phyloP scores from a whole-genome alignment of 1,140 invertebrate species.

The Pectinophora gossypiella region DNA sequence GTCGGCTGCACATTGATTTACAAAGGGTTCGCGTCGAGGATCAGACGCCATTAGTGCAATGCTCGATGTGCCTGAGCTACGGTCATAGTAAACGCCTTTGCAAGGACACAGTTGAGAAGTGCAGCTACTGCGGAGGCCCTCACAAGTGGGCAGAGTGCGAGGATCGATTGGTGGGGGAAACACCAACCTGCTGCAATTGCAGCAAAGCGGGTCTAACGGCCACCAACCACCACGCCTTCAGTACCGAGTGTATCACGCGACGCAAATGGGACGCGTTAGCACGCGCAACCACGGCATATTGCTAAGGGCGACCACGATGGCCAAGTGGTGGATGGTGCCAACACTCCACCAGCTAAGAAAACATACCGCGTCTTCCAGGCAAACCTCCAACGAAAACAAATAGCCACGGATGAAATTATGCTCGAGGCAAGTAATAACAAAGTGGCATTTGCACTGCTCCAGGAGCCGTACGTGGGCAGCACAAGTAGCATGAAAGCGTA shows the following conservation, averaged over 20 bases:
- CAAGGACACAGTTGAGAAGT: too few species aligned
- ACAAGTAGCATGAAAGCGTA: background rate
- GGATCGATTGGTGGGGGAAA: too few species aligned
- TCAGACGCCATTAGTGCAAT: too few species aligned
- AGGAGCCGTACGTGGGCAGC: too few species aligned
- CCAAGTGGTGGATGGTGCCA: background rate
- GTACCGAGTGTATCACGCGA: conserved; percentile 2
- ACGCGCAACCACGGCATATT: conserved; percentile 1
- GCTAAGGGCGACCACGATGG: conserved; percentile 7
- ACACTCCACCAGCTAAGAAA: background rate
- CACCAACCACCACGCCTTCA: conserved; percentile 1
- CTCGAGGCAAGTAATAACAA: background rate
- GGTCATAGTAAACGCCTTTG: too few species aligned
- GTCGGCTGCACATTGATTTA: too few species aligned
- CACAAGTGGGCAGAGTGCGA: too few species aligned
- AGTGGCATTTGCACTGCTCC: background rate
- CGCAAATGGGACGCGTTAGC: conserved; percentile 5
- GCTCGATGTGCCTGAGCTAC: too few species aligned
- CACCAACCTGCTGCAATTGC: too few species aligned
- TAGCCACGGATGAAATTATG: conserved; percentile 16
- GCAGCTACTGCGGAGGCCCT: too few species aligned
- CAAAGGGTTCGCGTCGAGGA: too few species aligned
- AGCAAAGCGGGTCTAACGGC: too few species aligned
- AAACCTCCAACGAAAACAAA: conserved; percentile 13
- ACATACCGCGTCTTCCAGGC: conserved; percentile 6